Base-by-base conservation (phyloP, 2,113 vertebrate species). In the Condylura cristata region DNA sequence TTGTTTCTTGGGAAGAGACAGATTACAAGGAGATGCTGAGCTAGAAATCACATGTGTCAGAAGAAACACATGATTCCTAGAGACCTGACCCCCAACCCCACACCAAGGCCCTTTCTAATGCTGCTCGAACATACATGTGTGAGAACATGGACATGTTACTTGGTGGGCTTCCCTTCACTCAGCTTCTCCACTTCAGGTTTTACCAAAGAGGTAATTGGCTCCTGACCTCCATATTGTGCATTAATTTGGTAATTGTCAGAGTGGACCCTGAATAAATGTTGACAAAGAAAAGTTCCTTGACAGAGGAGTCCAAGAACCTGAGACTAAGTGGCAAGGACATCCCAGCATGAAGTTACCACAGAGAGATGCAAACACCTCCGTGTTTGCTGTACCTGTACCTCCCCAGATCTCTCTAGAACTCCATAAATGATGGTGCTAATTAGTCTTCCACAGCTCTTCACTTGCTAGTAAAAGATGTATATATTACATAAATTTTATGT, bases 401-500 rank as follows among this genome's bases (percentile, higher is more conserved):
- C 11, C 41, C 44, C 28, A n/a, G 84, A 93, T 71, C 4, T 75
- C 11, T 41, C 39, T 28, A n/a, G 84, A 93, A 80, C 4, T 80
- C 24, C 58, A 2, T 24, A 79, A 66, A 39, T 86, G 37, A 84
- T 63, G 17, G 72, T 76, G 4, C 24, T 96, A 66, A 39, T 24
- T 90, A 89, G 10, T 7, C 26, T 80, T 26, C 10, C 9, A 5
- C 13, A 34, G 72, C 51, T 72, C 81, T 48, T 78, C 41, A 22
- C 46, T 91, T 94, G 34, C 56, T 88, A 26, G n/a, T 68, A 93
- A 93, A 93, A 66, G 60, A 72, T 34, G 18, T 72, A 93, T 89
- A 61, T 91, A 91, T 94, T 94, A 96, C 28, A 94, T 80, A 44
- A 84, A 91, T 78, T 97, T 89, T 56, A 93, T 93, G 68, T 65